Percentiles rank a stretch among this genome's conserved stretches.
phyloP scores from a whole-genome alignment of 2,888 invertebrate genomes.

The Parasteatoda lunata region DNA sequence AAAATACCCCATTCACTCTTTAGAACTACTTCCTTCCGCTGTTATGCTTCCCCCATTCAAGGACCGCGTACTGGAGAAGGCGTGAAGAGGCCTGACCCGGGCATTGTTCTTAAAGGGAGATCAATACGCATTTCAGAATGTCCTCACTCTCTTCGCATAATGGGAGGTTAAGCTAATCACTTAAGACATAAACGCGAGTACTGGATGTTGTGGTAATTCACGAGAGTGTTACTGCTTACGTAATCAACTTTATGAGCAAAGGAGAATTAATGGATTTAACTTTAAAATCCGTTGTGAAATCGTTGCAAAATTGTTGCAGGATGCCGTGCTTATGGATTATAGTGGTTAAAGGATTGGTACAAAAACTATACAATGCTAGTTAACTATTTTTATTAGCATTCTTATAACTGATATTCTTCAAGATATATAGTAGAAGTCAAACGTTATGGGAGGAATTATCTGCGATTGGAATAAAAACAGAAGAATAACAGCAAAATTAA shows the following conservation, averaged over 20 bases:
- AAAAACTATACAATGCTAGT: no score
- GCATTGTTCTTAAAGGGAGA: slow-evolving; percentile 36
- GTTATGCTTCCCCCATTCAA: slow-evolving; percentile 24
- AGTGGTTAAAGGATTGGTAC: no score
- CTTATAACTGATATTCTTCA: no score
- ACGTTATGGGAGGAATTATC: no score
- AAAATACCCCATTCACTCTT: slow-evolving; percentile 34
- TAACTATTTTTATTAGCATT: no score
- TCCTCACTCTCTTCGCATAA: slow-evolving; percentile 16
- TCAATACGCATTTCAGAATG: slow-evolving; percentile 50
- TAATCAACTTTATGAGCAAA: slow-evolving; percentile 14
- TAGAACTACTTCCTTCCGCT: slow-evolving; percentile 58
- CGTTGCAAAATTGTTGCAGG: no score
- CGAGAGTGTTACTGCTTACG: slow-evolving; percentile 10
- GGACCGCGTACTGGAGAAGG: not conserved
- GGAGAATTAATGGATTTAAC: not conserved
- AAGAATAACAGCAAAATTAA: no score
- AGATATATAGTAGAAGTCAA: no score
- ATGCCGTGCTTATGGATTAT: no score
- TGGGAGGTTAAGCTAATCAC: slow-evolving; percentile 16
- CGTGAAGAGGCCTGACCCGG: slow-evolving; percentile 27
- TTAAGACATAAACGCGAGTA: slow-evolving; percentile 17
- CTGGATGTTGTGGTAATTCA: not conserved
- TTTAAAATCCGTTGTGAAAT: no score
- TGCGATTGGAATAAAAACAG: no score